Base-by-base conservation (phyloP, 2,113 vertebrate genomes). In the Myxocyprinus asiaticus region DNA sequence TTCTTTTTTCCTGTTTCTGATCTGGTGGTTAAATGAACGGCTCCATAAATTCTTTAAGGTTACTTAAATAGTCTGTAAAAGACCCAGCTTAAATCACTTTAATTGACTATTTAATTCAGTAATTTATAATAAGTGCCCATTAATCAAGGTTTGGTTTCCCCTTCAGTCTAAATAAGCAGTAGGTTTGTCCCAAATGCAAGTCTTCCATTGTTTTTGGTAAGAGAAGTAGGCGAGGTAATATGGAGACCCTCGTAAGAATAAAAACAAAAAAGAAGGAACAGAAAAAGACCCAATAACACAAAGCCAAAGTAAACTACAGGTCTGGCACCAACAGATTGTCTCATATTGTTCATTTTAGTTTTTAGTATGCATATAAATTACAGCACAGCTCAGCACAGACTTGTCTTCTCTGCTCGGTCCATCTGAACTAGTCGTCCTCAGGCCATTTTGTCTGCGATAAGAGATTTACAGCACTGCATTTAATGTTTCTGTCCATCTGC, bases 381-480 rank as follows among this genome's bases (percentile, higher is more conserved):
- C 79, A 67, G 84, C 77, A 76, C 76, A 83, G 7, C 48, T 15
- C 62, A 76, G 73, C 9, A 73, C 85, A 85, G 86, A 84, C 86
- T 58, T 58, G 55, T 58, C n/a, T 7, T 85, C 81, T 85, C 87
- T 62, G 72, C 74, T 68, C 86, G 43, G 71, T 78, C 87, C 87
- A 82, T 87, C 85, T 83, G 84, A 82, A 87, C 62, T 76, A 69
- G 69, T 79, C 65, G 76, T 62, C 79, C 87, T 83, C 44, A 47
- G 64, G 83, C 86, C 78, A 80, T 86, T 87, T 81, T 68, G 85
- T 85, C 87, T 86, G 81, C 44, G 86, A 86, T 88, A 87, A 83
- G 87, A 86, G 87, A 91, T 92, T 91, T 91, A 91, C 85, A 83
- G 84, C 83, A 44, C 79, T 87, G 80, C 82, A 88, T 68, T 87